Percentiles rank a stretch among this genome's conserved stretches.
These are phyloP conservation scores for Brachyhypopomus occidentalis DNA, from an alignment of 2,113 vertebrate species.

Conservation along the genomic window DNA sequence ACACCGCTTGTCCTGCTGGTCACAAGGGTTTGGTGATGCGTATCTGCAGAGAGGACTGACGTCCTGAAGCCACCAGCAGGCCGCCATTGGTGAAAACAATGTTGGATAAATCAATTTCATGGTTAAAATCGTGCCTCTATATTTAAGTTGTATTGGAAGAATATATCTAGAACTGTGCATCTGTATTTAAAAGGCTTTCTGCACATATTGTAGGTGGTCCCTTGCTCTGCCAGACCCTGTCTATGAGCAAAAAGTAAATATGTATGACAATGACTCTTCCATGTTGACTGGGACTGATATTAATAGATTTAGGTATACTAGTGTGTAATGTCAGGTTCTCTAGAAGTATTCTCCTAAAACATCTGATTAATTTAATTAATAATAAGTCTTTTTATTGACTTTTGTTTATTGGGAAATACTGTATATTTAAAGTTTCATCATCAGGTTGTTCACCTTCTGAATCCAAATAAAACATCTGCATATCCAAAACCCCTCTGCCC, in stretches of 20 bases:
- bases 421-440: neutral
- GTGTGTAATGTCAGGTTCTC: neutral
- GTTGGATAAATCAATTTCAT: neutral
- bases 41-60: neutral
- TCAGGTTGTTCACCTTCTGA: slow-evolving; percentile 17
- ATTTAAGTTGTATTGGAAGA: neutral
- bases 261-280: neutral
- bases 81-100: neutral
- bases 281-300: neutral
- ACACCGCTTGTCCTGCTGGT: neutral
- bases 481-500: neutral
- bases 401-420: neutral
- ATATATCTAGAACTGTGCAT: neutral
- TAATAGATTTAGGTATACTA: neutral
- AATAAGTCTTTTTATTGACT: neutral
- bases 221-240: neutral
- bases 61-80: neutral
- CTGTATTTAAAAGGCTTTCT: neutral
- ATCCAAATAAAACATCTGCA: slow-evolving; percentile 34
- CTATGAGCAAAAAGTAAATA: neutral
- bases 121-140: neutral
- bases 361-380: neutral
- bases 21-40: neutral
- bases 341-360: neutral
- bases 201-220: no score